A percentile compares a stretch with the other conserved stretches of the same genome.
phyloP scores from a whole-genome alignment of 2,113 vertebrate species.

The Dendropsophus ebraccatus region DNA sequence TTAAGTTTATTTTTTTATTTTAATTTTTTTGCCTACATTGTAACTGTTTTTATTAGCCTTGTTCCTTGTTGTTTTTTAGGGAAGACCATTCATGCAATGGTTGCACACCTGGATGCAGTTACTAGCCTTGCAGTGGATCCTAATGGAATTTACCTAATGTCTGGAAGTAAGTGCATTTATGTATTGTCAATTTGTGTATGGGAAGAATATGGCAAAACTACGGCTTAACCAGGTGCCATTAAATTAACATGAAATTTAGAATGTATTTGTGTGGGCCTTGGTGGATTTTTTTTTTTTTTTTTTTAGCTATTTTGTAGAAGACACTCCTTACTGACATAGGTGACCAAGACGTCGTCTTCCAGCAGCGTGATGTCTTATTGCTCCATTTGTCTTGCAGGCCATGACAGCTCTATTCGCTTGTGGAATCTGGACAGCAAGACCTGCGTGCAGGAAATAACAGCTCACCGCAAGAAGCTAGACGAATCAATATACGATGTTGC shows the following conservation, averaged over 20 bases:
- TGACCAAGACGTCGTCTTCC: too few species aligned
- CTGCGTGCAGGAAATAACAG: conserved; percentile 98
- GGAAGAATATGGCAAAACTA: not conserved
- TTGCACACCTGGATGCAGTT: conserved; percentile 98
- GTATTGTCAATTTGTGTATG: not conserved
- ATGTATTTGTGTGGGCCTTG: too few species aligned
- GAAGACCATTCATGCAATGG: conserved; percentile 98
- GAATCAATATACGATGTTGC: conserved; percentile 99
- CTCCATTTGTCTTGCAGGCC: conserved; percentile 81
- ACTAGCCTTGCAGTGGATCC: conserved; percentile 98
- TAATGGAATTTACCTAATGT: conserved; percentile 99
- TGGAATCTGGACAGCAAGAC: conserved; percentile 99
- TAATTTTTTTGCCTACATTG: too few species aligned
- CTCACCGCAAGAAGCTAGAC: conserved; percentile 97
- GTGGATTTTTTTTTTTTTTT: too few species aligned
- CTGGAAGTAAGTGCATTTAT: conserved; percentile 89
- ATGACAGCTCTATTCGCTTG: conserved; percentile 97
- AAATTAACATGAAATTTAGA: too few species aligned
- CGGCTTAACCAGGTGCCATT: too few species aligned
- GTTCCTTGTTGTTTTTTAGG: conserved; percentile 73
- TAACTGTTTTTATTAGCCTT: not conserved
- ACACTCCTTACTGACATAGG: too few species aligned
- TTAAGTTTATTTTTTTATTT: too few species aligned
- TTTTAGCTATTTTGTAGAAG: not conserved
- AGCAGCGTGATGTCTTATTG: too few species aligned